Conservation (phyloP, 2,797 vertebrate genomes). For the Anguilla marmorata region DNA sequence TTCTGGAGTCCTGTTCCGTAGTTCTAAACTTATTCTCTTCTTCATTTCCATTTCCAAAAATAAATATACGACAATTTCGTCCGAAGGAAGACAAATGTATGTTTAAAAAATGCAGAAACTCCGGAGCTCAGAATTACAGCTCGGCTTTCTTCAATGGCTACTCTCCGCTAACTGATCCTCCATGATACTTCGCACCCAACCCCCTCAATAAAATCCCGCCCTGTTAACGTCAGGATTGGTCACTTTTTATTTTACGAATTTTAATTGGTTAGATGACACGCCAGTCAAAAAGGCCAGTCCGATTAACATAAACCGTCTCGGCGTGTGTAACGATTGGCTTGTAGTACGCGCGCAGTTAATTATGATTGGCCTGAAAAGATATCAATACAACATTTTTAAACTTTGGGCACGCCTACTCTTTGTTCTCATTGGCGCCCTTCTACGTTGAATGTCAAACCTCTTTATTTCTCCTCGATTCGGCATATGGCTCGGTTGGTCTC, state of each 20-base stretch:
- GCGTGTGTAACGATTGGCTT: slow-evolving; percentile 49
- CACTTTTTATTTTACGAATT: slow-evolving; percentile 14
- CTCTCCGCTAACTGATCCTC: slow-evolving; percentile 86
- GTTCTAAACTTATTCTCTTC: slow-evolving; percentile 86
- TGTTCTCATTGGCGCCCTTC: slow-evolving; percentile 53
- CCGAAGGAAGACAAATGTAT: slow-evolving; percentile 26
- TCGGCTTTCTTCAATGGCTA: slow-evolving; percentile 79
- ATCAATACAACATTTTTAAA: slow-evolving; percentile 53
- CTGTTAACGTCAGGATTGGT: slow-evolving; percentile 61
- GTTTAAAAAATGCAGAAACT: slow-evolving; percentile 52
- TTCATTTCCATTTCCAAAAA: slow-evolving; percentile 85
- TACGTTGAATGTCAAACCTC: slow-evolving; percentile 32
- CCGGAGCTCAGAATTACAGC: slow-evolving; percentile 65
- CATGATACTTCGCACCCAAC: slow-evolving; percentile 87
- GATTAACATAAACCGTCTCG: slow-evolving; percentile 56
- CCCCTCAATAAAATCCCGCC: slow-evolving; percentile 74
- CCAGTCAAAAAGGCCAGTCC: slow-evolving; percentile 52
- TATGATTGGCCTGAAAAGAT: slow-evolving; percentile 48
- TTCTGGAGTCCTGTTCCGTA: slow-evolving; percentile 82
- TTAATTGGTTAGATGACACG: slow-evolving; percentile 48
- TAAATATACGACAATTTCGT: slow-evolving; percentile 30
- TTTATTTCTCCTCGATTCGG: slow-evolving; percentile 36
- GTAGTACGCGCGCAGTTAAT: slow-evolving; percentile 63
- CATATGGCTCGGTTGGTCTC: slow-evolving; percentile 29
- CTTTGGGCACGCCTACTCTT: slow-evolving; percentile 44